Evolutionary conservation across 1,140 invertebrate genomes (phyloP), one percentile per base, ranked within the genome.

Genomic region (Tetramorium parvispinum): DNA sequence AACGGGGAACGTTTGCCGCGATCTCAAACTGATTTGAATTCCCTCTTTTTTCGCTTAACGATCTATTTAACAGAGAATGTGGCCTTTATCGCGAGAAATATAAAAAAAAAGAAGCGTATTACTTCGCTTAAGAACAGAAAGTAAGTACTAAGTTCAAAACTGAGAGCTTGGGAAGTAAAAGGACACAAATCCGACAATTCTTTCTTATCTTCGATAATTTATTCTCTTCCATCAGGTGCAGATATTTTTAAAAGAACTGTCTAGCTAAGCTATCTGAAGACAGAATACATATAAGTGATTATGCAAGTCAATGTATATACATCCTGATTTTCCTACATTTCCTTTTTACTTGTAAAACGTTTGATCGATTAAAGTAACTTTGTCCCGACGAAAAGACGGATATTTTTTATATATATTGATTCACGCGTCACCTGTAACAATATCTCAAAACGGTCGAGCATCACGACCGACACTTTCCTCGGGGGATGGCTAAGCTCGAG

Each of bases 11-110:
- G 68, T 59, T 59, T 32, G 68, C 32, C 68, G 13, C 79, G 68
- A 75, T 83, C 27, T 27, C 68, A 55, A 75, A 75, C 79, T 73
- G 79, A 83, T 83, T 83, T 83, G 79, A 83, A 73, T 83, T 83
- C 68, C 24, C 78, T 8, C n/a, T 68, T 59, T 83, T 83, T 37
- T 73, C 79, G 24, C 13, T 73, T 83, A 83, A 75, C 68, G 53
- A 83, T 61, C 68, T 83, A 83, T 83, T 83, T 75, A 73, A 82
- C 66, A 11, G 40, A 27, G 40, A 83, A 8, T 53, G 53, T 49
- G 55, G 55, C 11, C 24, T 83, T 83, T 61, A 59, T 83, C 53
- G 18, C 66, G 10, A 57, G 27, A 61, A 83, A 83, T 43, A 71
- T 49, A 40, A 37, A n/a, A 46, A 46, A 49, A 73, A 8, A n/a